A percentile compares a stretch with the other conserved stretches of the same genome.
Evolutionary conservation across 2,888 invertebrate genomes (phyloP).

Genomic region (Drosophila anceps): DNA sequence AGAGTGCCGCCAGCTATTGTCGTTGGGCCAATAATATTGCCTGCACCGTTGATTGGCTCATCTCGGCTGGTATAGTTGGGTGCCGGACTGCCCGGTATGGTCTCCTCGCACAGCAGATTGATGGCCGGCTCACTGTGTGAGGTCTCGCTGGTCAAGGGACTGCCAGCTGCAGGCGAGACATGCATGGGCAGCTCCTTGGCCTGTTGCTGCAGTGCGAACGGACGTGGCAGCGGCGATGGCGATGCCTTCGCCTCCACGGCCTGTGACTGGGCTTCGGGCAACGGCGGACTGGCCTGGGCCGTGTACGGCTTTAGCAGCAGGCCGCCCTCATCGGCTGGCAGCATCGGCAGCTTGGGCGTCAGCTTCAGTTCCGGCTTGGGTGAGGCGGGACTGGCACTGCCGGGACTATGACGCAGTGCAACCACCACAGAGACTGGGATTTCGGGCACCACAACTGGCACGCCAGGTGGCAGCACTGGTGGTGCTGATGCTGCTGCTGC

Average conservation of each 20-base stretch:
- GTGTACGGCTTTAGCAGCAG: conserved; percentile 32
- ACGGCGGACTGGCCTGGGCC: conserved; percentile 11
- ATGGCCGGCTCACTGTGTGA: conserved; percentile 87
- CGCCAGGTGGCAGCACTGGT: conserved; percentile 44
- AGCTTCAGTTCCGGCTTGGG: conserved; percentile 27
- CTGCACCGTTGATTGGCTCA: conserved; percentile 19
- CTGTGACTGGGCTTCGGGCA: not conserved
- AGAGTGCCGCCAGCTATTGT: not conserved
- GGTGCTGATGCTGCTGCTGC: not conserved
- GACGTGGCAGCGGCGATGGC: conserved; percentile 34
- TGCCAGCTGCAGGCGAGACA: conserved; percentile 54
- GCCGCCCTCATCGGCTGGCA: conserved; percentile 18
- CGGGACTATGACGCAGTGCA: conserved; percentile 64
- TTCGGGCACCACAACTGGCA: conserved; percentile 79
- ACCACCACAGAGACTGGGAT: conserved; percentile 81
- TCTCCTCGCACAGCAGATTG: conserved; percentile 94
- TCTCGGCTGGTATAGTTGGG: conserved; percentile 86
- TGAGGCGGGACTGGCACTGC: conserved; percentile 45
- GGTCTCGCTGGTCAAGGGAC: conserved; percentile 64
- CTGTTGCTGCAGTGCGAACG: conserved; percentile 46
- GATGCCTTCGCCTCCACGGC: conserved; percentile 12
- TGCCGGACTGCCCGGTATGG: conserved; percentile 95
- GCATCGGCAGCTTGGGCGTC: conserved; percentile 7
- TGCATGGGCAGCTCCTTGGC: conserved; percentile 40
- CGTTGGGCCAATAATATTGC: not conserved